A percentile compares a stretch with the other conserved stretches of the same genome.
Evolutionary conservation across 1,140 invertebrate species (phyloP).

Genomic region (Drosophila virilis): DNA sequence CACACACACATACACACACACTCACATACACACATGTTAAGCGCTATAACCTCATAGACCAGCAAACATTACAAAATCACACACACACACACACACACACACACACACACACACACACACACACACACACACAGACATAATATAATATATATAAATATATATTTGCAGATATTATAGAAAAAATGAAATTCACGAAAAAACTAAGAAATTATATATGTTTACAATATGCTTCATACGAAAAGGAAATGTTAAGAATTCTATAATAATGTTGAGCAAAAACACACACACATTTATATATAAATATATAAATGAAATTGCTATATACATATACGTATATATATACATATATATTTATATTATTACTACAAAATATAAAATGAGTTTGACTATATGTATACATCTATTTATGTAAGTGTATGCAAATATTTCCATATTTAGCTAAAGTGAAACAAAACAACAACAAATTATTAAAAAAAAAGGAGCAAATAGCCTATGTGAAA

Average conservation of each 20-base stretch:
- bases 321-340: conserved; percentile 62
- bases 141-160: conserved; percentile 56
- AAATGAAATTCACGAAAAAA: conserved; percentile 35
- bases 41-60: conserved; percentile 72
- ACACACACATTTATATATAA: not conserved
- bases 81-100: conserved; percentile 48
- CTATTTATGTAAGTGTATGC: conserved; percentile 69
- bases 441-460: conserved; percentile 43
- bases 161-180: conserved; percentile 51
- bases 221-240: conserved; percentile 57
- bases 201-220: conserved; percentile 59
- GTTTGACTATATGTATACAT: conserved; percentile 78
- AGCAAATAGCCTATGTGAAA: conserved; percentile 61
- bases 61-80: conserved; percentile 42
- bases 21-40: conserved; percentile 44
- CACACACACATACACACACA: conserved; percentile 38
- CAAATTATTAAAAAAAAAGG: conserved; percentile 7
- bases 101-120: conserved; percentile 47
- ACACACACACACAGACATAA: conserved; percentile 48
- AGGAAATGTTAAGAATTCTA: conserved; percentile 58
- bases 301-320: conserved; percentile 57
- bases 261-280: conserved; percentile 69
- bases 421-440: conserved; percentile 64
- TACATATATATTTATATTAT: conserved; percentile 68
- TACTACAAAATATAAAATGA: conserved; percentile 61